Conservation (phyloP, 2,113 vertebrate genomes). For the Pangasianodon gigas region DNA sequence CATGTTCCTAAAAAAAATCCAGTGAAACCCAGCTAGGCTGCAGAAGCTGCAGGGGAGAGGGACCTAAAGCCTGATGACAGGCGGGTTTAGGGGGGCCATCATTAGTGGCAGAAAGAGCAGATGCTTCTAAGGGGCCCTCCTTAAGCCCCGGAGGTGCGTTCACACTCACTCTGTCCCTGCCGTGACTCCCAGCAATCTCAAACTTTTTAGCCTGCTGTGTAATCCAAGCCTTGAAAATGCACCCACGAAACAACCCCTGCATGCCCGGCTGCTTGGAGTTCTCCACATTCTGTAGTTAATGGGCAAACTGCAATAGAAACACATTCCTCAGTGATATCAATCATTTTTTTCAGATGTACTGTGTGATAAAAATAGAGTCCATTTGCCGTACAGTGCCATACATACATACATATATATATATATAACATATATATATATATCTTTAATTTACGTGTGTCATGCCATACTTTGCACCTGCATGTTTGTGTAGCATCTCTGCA, state of each 20-base stretch:
- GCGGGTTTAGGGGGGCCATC: constrained; percentile 48
- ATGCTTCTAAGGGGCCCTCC: constrained; percentile 44
- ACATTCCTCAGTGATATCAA: constrained; percentile 47
- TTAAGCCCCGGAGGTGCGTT: constrained; percentile 51
- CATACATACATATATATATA: too few relatives aligned
- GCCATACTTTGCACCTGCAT: constrained; percentile 41
- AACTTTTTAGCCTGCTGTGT: constrained; percentile 39
- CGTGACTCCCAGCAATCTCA: constrained; percentile 49
- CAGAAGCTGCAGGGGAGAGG: constrained; percentile 18
- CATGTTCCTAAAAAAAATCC: constrained; percentile 35
- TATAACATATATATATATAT: neutral
- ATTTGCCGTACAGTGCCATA: neutral
- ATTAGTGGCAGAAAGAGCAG: constrained; percentile 51
- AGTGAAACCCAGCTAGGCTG: neutral
- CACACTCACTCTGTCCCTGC: constrained; percentile 46
- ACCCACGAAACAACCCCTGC: constrained; percentile 45
- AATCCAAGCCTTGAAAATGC: constrained; percentile 53
- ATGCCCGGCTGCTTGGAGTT: constrained; percentile 47
- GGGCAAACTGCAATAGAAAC: constrained; percentile 41
- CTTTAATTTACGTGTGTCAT: constrained; percentile 44
- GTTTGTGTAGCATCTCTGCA: constrained; percentile 11
- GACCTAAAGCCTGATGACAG: constrained; percentile 68
- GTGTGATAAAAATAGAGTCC: constrained; percentile 33
- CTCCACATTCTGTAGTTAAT: constrained; percentile 50
- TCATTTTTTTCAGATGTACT: constrained; percentile 41